Evolutionary conservation across 2,797 vertebrate genomes (phyloP).

Genomic region (Neopelma chrysocephalum): DNA sequence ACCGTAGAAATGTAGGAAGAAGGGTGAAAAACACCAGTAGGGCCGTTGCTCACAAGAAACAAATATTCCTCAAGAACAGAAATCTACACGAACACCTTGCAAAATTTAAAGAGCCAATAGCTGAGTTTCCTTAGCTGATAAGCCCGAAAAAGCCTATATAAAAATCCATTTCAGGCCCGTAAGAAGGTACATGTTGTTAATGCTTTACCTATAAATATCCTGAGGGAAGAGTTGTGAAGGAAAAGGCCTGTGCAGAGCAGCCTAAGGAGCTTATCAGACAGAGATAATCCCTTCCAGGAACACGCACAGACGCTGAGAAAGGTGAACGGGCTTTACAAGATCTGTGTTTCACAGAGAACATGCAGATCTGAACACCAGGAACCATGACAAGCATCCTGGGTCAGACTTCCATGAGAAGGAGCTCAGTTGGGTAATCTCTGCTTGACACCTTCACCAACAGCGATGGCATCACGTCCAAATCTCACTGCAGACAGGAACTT

Average conservation of each 20-base stretch:
- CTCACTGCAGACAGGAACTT: background rate
- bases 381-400: background rate
- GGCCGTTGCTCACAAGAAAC: background rate
- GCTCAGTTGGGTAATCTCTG: background rate
- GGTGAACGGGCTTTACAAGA: slow-evolving; percentile 27
- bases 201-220: slow-evolving; percentile 61
- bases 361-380: background rate
- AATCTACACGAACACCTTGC: background rate
- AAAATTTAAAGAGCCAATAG: background rate
- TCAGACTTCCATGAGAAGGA: background rate
- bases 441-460: background rate
- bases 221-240: background rate
- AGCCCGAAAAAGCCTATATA: background rate
- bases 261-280: slow-evolving; percentile 67
- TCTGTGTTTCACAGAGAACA: background rate
- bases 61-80: background rate
- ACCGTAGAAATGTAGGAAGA: background rate
- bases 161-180: background rate
- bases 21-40: background rate
- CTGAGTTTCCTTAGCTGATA: background rate
- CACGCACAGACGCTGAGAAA: background rate
- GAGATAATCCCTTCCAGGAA: slow-evolving; percentile 50
- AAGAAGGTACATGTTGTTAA: background rate
- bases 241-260: slow-evolving; percentile 19
- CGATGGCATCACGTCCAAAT: background rate